Percentiles rank a stretch among this genome's conserved stretches.
Conservation (phyloP, 2,797 vertebrate genomes). For the Malurus splendens region DNA sequence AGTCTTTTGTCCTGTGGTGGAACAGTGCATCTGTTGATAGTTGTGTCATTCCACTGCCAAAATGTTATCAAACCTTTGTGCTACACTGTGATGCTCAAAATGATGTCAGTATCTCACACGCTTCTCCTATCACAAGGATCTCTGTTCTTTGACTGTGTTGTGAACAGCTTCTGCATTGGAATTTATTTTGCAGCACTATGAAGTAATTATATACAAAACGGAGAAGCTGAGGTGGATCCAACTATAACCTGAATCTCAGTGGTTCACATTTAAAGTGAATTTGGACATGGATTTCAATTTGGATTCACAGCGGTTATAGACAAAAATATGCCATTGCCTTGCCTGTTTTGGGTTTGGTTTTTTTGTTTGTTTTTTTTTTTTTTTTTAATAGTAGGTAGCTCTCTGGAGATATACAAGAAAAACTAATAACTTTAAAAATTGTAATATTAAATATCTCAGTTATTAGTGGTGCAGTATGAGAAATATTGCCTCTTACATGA, state of each 20-base stretch:
- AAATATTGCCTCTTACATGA: not conserved
- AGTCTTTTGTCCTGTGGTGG: not conserved
- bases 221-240: not conserved
- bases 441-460: not conserved
- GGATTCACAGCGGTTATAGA: not conserved
- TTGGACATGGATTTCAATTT: not conserved
- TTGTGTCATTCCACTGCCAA: not conserved
- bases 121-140: not conserved
- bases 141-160: not conserved
- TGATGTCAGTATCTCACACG: not conserved
- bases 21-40: not conserved
- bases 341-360: not conserved
- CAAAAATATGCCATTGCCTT: not conserved
- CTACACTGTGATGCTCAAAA: not conserved
- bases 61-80: slow-evolving; percentile 3
- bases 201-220: not conserved
- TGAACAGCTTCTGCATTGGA: not conserved
- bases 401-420: not conserved
- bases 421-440: not conserved
- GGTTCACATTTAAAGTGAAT: not conserved
- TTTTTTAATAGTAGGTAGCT: not conserved
- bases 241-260: not conserved
- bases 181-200: not conserved
- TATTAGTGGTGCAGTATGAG: not conserved
- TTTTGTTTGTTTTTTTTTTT: no score